Conservation (phyloP, 37 sponge, comb jelly and placozoan species). For the Chondrilla cf. caribensis region DNA sequence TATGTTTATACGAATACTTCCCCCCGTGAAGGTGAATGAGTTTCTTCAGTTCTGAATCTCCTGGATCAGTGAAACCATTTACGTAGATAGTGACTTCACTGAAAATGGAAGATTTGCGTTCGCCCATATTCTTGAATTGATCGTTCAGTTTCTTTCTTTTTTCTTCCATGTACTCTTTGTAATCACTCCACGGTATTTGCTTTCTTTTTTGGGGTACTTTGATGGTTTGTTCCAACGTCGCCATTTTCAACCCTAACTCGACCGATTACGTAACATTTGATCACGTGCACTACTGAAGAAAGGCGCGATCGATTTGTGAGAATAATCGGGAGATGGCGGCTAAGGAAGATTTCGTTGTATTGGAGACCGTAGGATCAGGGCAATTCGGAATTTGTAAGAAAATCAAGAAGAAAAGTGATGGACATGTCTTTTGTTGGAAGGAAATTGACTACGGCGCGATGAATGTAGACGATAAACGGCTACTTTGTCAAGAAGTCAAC, state of each 20-base stretch:
- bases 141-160: constrained; percentile 52
- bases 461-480: constrained; percentile 75
- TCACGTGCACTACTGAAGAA: no score
- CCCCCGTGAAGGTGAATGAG: constrained; percentile 79
- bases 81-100: constrained; percentile 74
- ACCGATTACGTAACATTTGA: no score
- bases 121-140: constrained; percentile 45
- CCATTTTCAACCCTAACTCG: no score
- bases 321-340: constrained; percentile 27
- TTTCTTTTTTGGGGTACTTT: no score
- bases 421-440: constrained; percentile 84
- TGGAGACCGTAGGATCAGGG: constrained; percentile 69
- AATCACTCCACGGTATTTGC: constrained; percentile 33
- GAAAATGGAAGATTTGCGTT: constrained; percentile 45
- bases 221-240: no score
- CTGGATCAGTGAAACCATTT: constrained; percentile 84
- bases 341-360: constrained; percentile 61
- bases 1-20: constrained; percentile 42
- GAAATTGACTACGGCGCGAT: constrained; percentile 80
- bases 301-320: no score
- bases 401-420: constrained; percentile 58
- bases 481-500: constrained; percentile 83
- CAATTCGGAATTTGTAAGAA: constrained; percentile 75
- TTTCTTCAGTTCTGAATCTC: constrained; percentile 67
- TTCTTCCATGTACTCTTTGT: constrained; percentile 46